phyloP scores from a whole-genome alignment of 2,113 vertebrate genomes.

The Rhinoptilus africanus region DNA sequence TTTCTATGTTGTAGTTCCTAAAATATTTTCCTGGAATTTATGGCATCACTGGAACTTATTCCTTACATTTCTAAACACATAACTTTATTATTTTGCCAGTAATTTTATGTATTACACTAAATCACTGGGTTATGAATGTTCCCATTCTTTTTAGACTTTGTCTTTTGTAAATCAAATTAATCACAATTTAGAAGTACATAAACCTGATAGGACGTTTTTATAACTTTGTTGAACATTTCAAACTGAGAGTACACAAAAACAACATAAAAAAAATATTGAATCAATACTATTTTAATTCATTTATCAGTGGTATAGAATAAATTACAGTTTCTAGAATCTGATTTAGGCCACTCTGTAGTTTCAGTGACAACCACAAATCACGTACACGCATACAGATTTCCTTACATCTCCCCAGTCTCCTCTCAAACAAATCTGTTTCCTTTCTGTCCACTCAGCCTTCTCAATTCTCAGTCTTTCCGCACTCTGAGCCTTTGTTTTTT shows the following conservation, averaged over 20 bases:
- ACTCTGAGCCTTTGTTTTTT: neutral
- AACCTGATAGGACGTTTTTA: conserved; percentile 42
- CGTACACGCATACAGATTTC: neutral
- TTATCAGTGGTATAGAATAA: neutral
- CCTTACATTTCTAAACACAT: conserved; percentile 50
- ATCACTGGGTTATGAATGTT: conserved; percentile 30
- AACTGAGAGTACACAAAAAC: neutral
- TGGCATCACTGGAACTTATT: conserved; percentile 64
- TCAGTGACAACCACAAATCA: conserved; percentile 32
- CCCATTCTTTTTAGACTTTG: conserved; percentile 11
- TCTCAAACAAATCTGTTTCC: conserved; percentile 14
- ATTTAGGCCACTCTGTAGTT: neutral
- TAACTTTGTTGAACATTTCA: conserved; percentile 25
- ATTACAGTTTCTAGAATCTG: neutral
- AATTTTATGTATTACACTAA: conserved; percentile 57
- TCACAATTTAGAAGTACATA: conserved; percentile 18
- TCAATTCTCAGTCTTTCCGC: neutral
- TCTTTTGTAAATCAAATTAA: conserved; percentile 49
- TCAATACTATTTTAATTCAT: neutral
- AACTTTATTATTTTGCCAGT: conserved; percentile 60
- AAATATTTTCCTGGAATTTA: conserved; percentile 69
- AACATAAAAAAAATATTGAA: conserved; percentile 16
- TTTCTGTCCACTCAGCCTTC: neutral
- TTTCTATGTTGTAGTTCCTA: conserved; percentile 38
- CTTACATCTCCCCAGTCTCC: neutral